Base-by-base conservation (phyloP, 2,888 invertebrate species). In the Chrysolina haemoptera region DNA sequence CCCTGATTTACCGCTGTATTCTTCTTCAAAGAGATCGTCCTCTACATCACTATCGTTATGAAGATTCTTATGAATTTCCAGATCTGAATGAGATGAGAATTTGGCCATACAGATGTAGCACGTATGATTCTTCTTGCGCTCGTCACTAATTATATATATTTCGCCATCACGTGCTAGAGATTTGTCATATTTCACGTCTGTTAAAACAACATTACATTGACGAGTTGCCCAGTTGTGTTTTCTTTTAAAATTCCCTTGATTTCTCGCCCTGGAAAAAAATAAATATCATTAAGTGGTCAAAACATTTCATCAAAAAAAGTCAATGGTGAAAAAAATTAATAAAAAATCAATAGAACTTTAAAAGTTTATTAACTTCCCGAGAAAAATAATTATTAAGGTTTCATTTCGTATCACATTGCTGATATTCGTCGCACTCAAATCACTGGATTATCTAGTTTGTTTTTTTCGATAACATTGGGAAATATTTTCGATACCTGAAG, bases 21-120 rank as follows among this genome's bases (percentile, higher is more conserved):
- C 72, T 70, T 78, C 78, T 55, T 76, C 73, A 55, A 72, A 72
- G 11, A 69, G 16, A 53, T 78, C 75, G 35, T 78, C 78, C 43
- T 71, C 76, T n/a, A 68, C 62, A 11, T 65, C 55, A 62, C 68
- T 48, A 41, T 74, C 73, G 12, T 66, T 64, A 53, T 78, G 76
- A 8, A 70, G 40, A 12, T 20, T 27, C 62, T 71, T 77, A 41
- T 79, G 78, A n/a, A 71, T 62, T 0, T 46, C 53, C 41, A 79
- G 63, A 0, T 50, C 71, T 9, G 50, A 50, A n/a, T 46, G 18
- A 22, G 71, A 62, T 9, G 70, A 11, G 62, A 77, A 79, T 64
- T 77, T 79, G 12, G 46, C 35, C 78, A 77, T 77, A 46, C 78
- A 79, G 55, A 77, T 62, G 48, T 79, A 79, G 50, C 78, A 79